Conservation (phyloP, 2,113 vertebrate species). For the Gallinago media region DNA sequence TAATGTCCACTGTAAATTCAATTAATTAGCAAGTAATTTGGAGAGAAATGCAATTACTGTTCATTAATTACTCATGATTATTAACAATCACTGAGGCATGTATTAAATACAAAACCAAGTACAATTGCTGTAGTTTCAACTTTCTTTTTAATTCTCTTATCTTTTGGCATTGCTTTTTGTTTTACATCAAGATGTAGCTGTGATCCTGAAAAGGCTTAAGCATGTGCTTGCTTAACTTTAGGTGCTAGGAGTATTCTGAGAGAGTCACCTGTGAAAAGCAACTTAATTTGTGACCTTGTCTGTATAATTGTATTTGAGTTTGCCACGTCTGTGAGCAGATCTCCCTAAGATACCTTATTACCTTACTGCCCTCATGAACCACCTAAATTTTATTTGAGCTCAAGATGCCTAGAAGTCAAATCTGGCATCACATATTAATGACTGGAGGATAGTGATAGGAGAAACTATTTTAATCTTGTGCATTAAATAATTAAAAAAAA, state of each 20-base stretch:
- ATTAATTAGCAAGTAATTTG: constrained; percentile 33
- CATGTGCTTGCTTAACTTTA: background rate
- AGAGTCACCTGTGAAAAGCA: background rate
- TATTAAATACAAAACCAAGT: background rate
- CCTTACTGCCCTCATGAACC: background rate
- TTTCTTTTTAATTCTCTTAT: background rate
- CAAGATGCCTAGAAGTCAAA: background rate
- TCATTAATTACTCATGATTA: background rate
- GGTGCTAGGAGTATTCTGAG: background rate
- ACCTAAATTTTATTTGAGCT: background rate
- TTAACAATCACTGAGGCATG: background rate
- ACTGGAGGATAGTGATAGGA: background rate
- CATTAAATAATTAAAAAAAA: background rate
- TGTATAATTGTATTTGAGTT: background rate
- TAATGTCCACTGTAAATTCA: constrained; percentile 21
- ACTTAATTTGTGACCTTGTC: background rate
- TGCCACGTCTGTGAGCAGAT: background rate
- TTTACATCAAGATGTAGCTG: background rate
- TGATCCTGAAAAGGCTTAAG: background rate
- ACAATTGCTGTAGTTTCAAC: background rate
- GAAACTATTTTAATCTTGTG: background rate
- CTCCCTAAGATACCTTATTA: background rate
- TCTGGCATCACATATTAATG: background rate
- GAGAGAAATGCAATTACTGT: background rate
- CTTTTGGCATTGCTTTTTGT: background rate